Evolutionary conservation across 2,113 vertebrate genomes (phyloP).

Genomic region (Thoracochromis brauschi): DNA sequence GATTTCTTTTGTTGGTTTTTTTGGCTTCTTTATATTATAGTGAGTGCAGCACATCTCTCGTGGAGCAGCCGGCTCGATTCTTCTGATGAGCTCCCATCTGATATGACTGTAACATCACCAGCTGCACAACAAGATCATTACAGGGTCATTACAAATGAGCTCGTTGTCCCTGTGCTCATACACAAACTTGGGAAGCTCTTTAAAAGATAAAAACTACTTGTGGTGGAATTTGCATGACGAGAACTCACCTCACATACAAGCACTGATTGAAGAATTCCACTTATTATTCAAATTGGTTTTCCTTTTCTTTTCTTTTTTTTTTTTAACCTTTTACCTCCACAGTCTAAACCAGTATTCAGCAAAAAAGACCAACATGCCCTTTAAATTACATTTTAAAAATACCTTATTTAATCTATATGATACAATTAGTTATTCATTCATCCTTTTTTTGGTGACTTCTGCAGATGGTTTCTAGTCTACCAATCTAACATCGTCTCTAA

Average conservation of each 20-base stretch:
- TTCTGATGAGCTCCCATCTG: conserved; percentile 35
- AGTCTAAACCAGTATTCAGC: neutral
- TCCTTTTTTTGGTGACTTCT: neutral
- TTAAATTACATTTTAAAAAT: neutral
- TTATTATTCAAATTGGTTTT: neutral
- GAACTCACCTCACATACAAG: neutral
- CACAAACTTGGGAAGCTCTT: neutral
- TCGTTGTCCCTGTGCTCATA: neutral
- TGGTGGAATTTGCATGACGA: neutral
- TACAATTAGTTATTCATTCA: neutral
- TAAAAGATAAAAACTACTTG: neutral
- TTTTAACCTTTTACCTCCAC: neutral
- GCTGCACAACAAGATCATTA: conserved; percentile 11
- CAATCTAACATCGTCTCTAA: neutral
- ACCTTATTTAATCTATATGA: neutral
- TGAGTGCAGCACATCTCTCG: neutral
- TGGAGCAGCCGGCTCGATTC: neutral
- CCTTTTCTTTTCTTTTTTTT: neutral
- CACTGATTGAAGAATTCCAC: neutral
- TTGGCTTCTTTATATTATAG: neutral
- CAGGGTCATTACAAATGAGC: neutral
- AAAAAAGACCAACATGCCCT: neutral
- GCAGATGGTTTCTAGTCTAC: neutral
- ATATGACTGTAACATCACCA: conserved; percentile 1
- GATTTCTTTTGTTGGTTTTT: neutral